Conservation (phyloP, 2,888 invertebrate genomes). For the Minunthozetes semirufus region DNA sequence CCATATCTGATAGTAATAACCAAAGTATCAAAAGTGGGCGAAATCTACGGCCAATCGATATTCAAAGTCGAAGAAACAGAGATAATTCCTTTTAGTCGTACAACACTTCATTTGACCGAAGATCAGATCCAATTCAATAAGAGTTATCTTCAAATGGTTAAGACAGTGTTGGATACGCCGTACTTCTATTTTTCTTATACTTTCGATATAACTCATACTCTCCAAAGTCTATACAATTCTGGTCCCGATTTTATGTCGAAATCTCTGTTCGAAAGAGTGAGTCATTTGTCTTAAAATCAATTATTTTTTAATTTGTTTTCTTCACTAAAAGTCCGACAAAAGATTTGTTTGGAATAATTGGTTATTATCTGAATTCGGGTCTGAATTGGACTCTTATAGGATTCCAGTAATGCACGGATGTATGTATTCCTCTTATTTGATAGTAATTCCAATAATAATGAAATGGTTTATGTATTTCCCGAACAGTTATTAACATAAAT, state of each 20-base stretch:
- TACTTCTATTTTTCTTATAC: slow-evolving; percentile 89
- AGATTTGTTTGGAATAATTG: slow-evolving; percentile 91
- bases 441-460: slow-evolving; percentile 49
- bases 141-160: slow-evolving; percentile 75
- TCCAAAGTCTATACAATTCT: slow-evolving; percentile 75
- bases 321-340: slow-evolving; percentile 58
- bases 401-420: slow-evolving; percentile 86
- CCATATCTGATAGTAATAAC: slow-evolving; percentile 82
- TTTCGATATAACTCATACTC: slow-evolving; percentile 83
- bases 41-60: slow-evolving; percentile 64
- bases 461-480: slow-evolving; percentile 44
- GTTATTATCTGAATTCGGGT: slow-evolving; percentile 63
- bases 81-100: slow-evolving; percentile 70
- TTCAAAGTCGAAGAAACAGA: slow-evolving; percentile 65
- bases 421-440: slow-evolving; percentile 44
- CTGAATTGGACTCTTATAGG: slow-evolving; percentile 62
- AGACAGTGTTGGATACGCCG: slow-evolving; percentile 70
- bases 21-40: slow-evolving; percentile 71
- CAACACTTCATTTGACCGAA: slow-evolving; percentile 72
- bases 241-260: slow-evolving; percentile 70
- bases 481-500: slow-evolving; percentile 63
- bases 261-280: slow-evolving; percentile 50
- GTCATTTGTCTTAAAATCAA: slow-evolving; percentile 30
- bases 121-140: slow-evolving; percentile 76
- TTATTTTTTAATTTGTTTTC: slow-evolving; percentile 6